Evolutionary conservation across 2,797 vertebrate genomes (phyloP).

Genomic region (Eptatretus atami): DNA sequence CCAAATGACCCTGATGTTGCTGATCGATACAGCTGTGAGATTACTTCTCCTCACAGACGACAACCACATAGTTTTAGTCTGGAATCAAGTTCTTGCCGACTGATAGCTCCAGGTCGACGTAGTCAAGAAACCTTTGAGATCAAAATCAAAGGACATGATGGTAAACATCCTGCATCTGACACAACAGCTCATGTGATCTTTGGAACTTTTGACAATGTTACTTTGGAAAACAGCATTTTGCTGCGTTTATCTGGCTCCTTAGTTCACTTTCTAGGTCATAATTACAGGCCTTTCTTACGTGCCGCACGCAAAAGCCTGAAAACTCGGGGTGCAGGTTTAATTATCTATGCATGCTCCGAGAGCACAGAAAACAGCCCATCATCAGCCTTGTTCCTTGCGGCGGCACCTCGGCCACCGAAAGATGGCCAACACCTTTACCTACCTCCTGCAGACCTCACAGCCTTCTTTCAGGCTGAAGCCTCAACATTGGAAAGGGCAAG

Average conservation of each 20-base stretch:
- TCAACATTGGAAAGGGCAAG: slow-evolving; percentile 57
- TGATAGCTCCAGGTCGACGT: slow-evolving; percentile 41
- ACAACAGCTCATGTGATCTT: slow-evolving; percentile 49
- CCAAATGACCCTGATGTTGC: slow-evolving; percentile 62
- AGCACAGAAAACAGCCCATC: too few species aligned
- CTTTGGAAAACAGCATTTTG: slow-evolving; percentile 69
- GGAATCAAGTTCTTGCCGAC: slow-evolving; percentile 35
- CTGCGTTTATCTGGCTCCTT: slow-evolving; percentile 29
- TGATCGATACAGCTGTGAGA: slow-evolving; percentile 58
- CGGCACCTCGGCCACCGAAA: too few species aligned
- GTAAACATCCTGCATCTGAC: slow-evolving; percentile 43
- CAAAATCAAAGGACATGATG: slow-evolving; percentile 41
- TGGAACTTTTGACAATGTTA: slow-evolving; percentile 38
- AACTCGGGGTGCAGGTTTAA: slow-evolving; percentile 48
- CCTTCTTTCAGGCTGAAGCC: slow-evolving; percentile 14
- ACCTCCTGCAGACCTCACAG: neutral
- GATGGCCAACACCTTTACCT: neutral
- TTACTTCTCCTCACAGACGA: slow-evolving; percentile 24
- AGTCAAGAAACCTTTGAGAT: slow-evolving; percentile 68
- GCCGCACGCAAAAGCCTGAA: slow-evolving; percentile 56
- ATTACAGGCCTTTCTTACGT: slow-evolving; percentile 66
- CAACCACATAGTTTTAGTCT: slow-evolving; percentile 51
- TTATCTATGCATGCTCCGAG: slow-evolving; percentile 26
- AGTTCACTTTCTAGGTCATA: slow-evolving; percentile 39
- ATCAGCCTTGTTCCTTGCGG: slow-evolving; percentile 10